Evolutionary conservation across 2,797 vertebrate species (phyloP), one percentile per base, ranked within the genome.

Genomic region (Phoebastria nigripes): DNA sequence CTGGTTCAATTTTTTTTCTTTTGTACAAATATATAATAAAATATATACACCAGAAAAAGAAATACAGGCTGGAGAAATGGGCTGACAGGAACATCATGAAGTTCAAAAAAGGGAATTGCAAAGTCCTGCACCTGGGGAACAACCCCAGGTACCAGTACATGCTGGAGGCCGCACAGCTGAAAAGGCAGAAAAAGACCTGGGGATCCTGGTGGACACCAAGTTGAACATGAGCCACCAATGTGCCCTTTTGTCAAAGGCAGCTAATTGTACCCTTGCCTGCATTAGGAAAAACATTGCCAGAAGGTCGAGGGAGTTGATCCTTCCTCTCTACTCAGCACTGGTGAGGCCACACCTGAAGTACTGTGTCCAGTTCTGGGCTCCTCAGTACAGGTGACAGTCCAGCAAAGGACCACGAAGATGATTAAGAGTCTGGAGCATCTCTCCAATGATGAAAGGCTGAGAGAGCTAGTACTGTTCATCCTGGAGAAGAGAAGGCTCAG

Each of bases 201-300:
- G 22, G 8, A 29, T 2, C 1, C 6, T 63, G 19, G 24, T 28
- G 15, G 29, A 29, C 22, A 31, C 13, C 4, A 81, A 62, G 62
- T 0, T 49, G 58, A 82, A 31, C 9, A 12, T 6, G 8, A 77
- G 8, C 7, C 35, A 69, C 5, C 31, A 67, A 7, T 1, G 5
- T 25, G 8, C 7, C 13, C 3, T 39, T 80, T 33, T 33, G 33
- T 26, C 22, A 41, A 58, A 82, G 22, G 24, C 35, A 62, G 14
- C 1, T 58, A 13, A 8, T 11, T 31, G 17, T 41, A 20, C 8
- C 6, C 12, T 54, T 62, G 28, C 3, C 11, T 82, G 8, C 19
- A 42, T 39, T 55, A 65, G 12, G 24, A 67, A 67, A 17, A 52
- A 3, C 13, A 19, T 5, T 58, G 15, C 14, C 61, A 84, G 24